Evolutionary conservation across 2,113 vertebrate species (phyloP), one percentile per base, ranked within the genome.

Genomic region (Hyla sarda): DNA sequence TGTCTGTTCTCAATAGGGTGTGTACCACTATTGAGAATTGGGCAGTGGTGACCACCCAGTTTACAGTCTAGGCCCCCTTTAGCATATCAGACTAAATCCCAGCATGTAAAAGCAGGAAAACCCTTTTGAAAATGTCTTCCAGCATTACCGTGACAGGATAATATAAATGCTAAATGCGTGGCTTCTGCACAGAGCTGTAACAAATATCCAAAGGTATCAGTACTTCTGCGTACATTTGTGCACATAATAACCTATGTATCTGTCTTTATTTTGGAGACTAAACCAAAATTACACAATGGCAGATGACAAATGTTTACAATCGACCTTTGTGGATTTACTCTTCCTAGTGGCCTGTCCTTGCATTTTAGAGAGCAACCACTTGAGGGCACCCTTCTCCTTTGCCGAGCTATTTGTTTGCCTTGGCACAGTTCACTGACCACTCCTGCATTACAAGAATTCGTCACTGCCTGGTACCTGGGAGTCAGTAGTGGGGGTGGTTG

Each of bases 381-480:
- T 28, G 84, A 86, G 76, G 84, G 76, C 76, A 52, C 76, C 21
- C 76, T 80, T 21, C 23, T 6, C 14, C 32, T 45, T 30, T 23
- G 50, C 32, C 41, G 21, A 45, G 17, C 2, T 32, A 16, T 37
- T 10, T 80, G 65, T 85, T 56, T 56, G 60, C 60, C 10, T 86
- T 86, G 84, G 76, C 84, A 86, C 60, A 60, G 50, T 13, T 79
- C 34, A 86, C 47, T 6, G 32, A 65, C 84, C 84, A 86, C 84
- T 86, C 84, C 84, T 76, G n/a, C n/a, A 58, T 79, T 1, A 14
- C 25, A 45, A 54, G 65, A 73, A 54, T 72, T 41, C 7, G 25
- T 85, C 62, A 21, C 76, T 32, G 76, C 84, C 84, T 81, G 84
- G 76, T 86, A 86, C 84, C 84, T 86, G 65, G 19, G 34, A 32